These are phyloP conservation scores for Mamestra configurata DNA, from an alignment of 1,140 invertebrate species.

Conservation along the genomic window DNA sequence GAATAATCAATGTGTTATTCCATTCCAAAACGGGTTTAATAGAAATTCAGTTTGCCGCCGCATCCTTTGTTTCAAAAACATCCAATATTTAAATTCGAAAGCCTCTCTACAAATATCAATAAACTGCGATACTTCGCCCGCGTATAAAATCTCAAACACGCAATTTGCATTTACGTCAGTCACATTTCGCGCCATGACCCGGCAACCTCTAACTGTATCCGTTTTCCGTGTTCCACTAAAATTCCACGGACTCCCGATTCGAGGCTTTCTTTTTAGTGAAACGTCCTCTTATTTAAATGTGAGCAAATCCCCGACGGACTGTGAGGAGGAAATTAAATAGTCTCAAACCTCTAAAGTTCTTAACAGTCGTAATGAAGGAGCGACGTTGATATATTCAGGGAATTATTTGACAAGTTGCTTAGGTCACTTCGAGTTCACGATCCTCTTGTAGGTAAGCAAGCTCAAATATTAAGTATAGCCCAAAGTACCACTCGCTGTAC, in stretches of 20 bases:
- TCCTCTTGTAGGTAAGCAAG: not conserved
- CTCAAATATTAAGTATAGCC: too few relatives aligned
- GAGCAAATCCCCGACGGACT: constrained; percentile 24
- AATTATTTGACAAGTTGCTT: not conserved
- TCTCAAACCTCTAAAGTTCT: constrained; percentile 16
- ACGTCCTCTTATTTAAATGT: constrained; percentile 44
- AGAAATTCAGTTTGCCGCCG: not conserved
- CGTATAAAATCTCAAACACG: constrained; percentile 26
- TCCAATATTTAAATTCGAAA: not conserved
- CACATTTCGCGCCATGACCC: constrained; percentile 41
- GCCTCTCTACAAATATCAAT: constrained; percentile 14
- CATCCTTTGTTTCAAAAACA: not conserved
- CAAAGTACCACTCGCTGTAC: not conserved
- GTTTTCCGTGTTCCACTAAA: constrained; percentile 39
- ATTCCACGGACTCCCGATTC: constrained; percentile 10
- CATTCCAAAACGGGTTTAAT: too few relatives aligned
- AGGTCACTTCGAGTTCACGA: not conserved
- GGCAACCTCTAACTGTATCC: constrained; percentile 1
- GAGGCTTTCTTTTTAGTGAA: constrained; percentile 35
- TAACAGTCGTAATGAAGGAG: not conserved
- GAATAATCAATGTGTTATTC: too few relatives aligned
- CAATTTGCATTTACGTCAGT: constrained; percentile 45
- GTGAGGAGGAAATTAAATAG: constrained; percentile 38
- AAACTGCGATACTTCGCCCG: constrained; percentile 15
- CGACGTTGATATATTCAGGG: not conserved